Base-by-base conservation (phyloP, 2,113 vertebrate species). In the Neoarius graeffei region DNA sequence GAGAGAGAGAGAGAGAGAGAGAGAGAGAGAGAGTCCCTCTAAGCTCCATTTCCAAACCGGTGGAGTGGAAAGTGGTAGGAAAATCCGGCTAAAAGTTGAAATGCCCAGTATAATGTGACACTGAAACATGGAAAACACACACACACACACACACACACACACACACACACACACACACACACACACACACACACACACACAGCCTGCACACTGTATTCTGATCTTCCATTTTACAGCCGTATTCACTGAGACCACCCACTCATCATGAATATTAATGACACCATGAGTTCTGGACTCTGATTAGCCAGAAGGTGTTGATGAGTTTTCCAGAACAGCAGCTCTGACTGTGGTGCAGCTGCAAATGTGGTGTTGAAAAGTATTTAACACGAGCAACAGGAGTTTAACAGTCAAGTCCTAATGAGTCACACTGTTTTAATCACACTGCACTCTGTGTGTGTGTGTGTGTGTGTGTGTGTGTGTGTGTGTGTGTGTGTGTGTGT, bases 401-500 rank as follows among this genome's bases (percentile, higher is more conserved):
- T 69, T 7, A 64, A 86, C 88, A 87, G 90, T 85, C 88, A 92
- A 62, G 90, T 89, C 84, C 35, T 91, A 91, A 93, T 92, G 91
- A 94, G 90, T 85, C 84, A 87, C 89, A 1, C 2, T 91, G 81
- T 83, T 87, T 83, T 85, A 91, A 92, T 94, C 94, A 94, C 88
- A 1, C 19, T 82, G 27, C 10, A 9, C 5, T 35, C 10, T 27
- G 67, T 62, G 67, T 87, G 80, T 73, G 66, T 60, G 57, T 71
- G 42, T 84, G 23, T 83, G 59, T 56, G 23, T 80, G 69, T 27
- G 67, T 62, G 67, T 87, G 79, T 73, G 66, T 60, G 57, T 71
- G 42, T 84, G 23, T 83, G 59, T 56, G 23, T 80, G 69, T 73
- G 69, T 73, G 69, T 73, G 71, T 73, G 69, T 73, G 69, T 77